phyloP scores from a whole-genome alignment of 2,113 vertebrate species.

The Mandrillus leucophaeus region DNA sequence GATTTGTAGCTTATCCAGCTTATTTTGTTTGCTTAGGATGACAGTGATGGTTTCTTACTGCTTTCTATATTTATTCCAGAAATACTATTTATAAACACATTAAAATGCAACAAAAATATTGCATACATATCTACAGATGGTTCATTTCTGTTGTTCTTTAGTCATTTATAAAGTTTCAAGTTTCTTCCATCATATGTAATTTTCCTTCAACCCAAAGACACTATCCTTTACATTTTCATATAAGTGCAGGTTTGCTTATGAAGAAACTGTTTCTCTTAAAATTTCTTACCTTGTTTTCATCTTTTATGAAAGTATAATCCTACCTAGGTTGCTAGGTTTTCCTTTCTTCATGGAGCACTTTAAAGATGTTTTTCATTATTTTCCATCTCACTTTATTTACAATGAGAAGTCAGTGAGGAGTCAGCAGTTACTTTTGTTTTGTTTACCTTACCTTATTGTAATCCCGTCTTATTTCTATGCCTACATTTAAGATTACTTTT shows the following conservation, averaged over 20 bases:
- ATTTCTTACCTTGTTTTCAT: background rate
- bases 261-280: background rate
- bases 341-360: background rate
- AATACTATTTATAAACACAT: background rate
- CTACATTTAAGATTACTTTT: background rate
- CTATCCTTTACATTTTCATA: background rate
- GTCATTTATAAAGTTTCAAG: background rate
- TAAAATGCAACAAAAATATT: background rate
- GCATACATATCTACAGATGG: background rate
- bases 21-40: background rate
- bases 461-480: background rate
- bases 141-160: background rate
- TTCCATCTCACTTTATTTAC: background rate
- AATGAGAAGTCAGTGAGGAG: background rate
- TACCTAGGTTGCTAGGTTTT: background rate
- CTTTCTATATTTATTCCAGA: background rate
- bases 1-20: background rate
- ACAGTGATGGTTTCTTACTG: background rate
- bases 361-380: background rate
- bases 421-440: background rate
- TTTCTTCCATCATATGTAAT: background rate
- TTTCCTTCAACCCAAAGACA: background rate
- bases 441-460: background rate
- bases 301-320: background rate
- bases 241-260: background rate